phyloP scores from a whole-genome alignment of 2,113 vertebrate genomes.

The Deroptyus accipitrinus region DNA sequence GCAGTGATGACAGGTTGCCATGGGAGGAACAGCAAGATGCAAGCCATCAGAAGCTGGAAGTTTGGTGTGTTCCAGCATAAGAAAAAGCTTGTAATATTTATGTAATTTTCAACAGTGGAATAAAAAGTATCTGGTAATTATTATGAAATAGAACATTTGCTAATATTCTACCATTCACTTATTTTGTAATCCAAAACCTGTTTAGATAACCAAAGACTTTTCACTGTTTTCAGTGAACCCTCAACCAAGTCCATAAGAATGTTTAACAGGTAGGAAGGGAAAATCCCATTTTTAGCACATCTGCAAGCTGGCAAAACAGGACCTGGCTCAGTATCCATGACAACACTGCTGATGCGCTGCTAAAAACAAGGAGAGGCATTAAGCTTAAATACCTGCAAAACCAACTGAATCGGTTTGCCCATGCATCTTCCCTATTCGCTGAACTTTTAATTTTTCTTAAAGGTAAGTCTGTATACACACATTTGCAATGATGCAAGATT shows the following conservation, averaged over 20 bases:
- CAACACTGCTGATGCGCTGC: slow-evolving; percentile 39
- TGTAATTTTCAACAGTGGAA: neutral
- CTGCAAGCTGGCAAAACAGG: slow-evolving; percentile 47
- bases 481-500: neutral
- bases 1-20: neutral
- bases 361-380: slow-evolving; percentile 55
- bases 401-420: slow-evolving; percentile 34
- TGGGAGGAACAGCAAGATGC: neutral
- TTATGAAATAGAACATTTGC: neutral
- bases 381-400: slow-evolving; percentile 54
- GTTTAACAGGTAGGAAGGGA: neutral
- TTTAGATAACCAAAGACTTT: neutral
- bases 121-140: neutral
- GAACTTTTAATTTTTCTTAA: neutral
- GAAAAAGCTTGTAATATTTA: neutral
- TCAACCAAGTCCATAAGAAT: neutral
- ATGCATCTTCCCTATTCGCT: neutral
- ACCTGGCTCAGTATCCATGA: slow-evolving; percentile 63
- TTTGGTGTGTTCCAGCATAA: neutral
- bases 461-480: neutral
- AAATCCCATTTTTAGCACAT: slow-evolving; percentile 50
- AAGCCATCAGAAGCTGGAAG: neutral
- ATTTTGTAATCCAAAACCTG: neutral
- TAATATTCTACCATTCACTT: neutral
- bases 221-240: neutral